Conservation (phyloP, 2,113 vertebrate species). For the Aythya baeri region DNA sequence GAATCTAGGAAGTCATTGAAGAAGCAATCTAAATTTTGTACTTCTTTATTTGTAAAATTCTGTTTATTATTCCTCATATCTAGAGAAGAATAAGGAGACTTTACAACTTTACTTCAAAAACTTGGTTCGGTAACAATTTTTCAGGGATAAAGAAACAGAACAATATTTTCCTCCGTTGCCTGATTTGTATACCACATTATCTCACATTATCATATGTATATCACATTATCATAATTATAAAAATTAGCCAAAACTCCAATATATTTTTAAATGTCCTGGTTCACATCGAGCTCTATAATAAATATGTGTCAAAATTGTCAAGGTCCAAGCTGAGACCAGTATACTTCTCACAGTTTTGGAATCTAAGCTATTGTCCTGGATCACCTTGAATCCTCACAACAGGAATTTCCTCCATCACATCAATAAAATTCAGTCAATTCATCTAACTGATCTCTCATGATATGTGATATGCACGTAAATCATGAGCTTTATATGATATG, state of each 20-base stretch:
- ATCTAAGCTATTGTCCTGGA: background rate
- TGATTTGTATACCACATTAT: background rate
- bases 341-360: background rate
- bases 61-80: background rate
- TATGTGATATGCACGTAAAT: background rate
- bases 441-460: background rate
- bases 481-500: background rate
- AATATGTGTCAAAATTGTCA: background rate
- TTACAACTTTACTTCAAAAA: background rate
- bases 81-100: background rate
- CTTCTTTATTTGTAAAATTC: background rate
- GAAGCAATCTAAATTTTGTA: background rate
- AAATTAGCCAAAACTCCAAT: background rate
- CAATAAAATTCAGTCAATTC: background rate
- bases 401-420: background rate
- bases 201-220: too few relatives aligned
- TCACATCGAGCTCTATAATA: background rate
- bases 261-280: background rate
- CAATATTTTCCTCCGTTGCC: background rate
- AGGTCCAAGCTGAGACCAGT: background rate
- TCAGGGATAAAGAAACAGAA: background rate
- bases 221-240: too few relatives aligned
- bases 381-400: background rate
- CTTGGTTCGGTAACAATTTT: background rate
- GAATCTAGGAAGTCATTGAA: background rate